Base-by-base conservation (phyloP, 2,888 invertebrate genomes). In the Lithophane leautieri region DNA sequence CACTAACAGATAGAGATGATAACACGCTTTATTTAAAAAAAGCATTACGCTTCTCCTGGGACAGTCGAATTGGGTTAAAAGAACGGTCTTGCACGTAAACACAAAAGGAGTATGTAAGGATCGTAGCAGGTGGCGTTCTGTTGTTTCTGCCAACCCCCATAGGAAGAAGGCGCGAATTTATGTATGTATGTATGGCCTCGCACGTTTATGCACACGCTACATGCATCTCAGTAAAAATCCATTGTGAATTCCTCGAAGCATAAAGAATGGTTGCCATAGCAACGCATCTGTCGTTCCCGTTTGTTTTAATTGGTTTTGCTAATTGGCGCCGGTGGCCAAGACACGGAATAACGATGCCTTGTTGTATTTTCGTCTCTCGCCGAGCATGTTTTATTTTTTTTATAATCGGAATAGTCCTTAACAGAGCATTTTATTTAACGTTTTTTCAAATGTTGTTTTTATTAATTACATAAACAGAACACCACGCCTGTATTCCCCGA, bases 241-340 rank as follows among this genome's bases (percentile, higher is more conserved):
- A 72, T 77, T 11, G 19, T 7, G 22, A 52, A 63, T 34, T 60
- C 40, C 12, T 50, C 28, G 58, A 71, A 66, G 50, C 47, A 72
- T 56, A 74, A 70, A 77, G 22, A 44, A 11, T 16, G 65, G 74
- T 83, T 68, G 63, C 81, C 40, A 81, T 77, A 25, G 84, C 72
- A 73, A 83, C 78, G 72, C 77, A 54, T 83, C 83, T 74, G 76
- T 71, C 71, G 69, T 40, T 72, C 66, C 63, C 52, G 76, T 76
- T 83, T 81, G 73, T 81, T 88, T 88, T 89, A 89, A 89, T 89
- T 89, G 89, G 84, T 84, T 86, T 76, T 80, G 78, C 84, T 89
- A 87, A 89, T 89, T 89, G 89, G 82, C 77, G 72, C 75, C 81
- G 75, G 71, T 78, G 73, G 78, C 80, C 74, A 74, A 84, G 84